Conservation (phyloP, 2,888 invertebrate genomes). For the Protula sp. region DNA sequence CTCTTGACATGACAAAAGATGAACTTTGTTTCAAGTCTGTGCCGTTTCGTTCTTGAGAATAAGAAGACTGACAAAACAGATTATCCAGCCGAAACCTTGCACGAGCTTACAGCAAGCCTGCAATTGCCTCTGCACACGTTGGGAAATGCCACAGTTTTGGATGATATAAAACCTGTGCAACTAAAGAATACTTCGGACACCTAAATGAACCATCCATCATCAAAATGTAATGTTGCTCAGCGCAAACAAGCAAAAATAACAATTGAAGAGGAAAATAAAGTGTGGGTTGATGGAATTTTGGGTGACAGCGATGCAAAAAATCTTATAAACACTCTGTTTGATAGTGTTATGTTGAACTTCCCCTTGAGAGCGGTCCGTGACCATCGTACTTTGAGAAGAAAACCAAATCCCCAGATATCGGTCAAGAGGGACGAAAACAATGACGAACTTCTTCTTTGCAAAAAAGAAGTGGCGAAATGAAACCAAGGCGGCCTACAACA, state of each 20-base stretch:
- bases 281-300: background rate
- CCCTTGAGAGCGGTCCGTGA: background rate
- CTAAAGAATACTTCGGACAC: background rate
- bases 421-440: no score
- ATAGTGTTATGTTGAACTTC: background rate
- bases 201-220: background rate
- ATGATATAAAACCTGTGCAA: background rate
- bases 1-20: background rate
- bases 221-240: background rate
- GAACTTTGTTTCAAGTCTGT: background rate
- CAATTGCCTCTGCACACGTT: background rate
- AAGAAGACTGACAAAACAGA: background rate
- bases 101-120: background rate
- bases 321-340: background rate
- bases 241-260: background rate
- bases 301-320: background rate
- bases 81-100: background rate
- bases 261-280: background rate
- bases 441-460: no score
- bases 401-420: background rate
- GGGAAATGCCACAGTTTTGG: background rate
- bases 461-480: background rate
- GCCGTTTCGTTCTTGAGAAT: background rate
- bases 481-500: background rate
- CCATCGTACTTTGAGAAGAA: background rate